Percentiles rank a stretch among this genome's conserved stretches.
Conservation (phyloP, 2,113 vertebrate genomes). For the Brienomyrus brachyistius region DNA sequence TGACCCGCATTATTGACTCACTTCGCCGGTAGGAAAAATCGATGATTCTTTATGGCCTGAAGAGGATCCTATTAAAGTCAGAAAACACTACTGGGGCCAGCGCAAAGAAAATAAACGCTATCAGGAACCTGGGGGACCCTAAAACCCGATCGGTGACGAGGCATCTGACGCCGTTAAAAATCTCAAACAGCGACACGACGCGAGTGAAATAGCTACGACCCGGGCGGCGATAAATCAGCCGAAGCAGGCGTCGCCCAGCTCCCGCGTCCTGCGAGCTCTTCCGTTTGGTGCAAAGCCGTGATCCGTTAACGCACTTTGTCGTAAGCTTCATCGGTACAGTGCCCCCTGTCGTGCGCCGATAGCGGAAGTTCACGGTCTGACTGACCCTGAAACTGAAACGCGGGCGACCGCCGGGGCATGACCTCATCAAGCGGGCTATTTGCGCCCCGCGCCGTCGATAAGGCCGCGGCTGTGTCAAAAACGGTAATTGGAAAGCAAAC, state of each 20-base stretch:
- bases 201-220: background rate
- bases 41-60: slow-evolving; percentile 10
- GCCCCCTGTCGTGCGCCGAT: background rate
- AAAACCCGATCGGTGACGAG: background rate
- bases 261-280: background rate
- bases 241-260: background rate
- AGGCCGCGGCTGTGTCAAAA: background rate
- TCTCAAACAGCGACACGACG: background rate
- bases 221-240: background rate
- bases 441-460: background rate
- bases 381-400: background rate
- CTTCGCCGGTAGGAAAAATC: slow-evolving; percentile 40
- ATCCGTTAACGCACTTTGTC: background rate
- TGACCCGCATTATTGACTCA: slow-evolving; percentile 70
- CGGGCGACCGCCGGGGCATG: background rate
- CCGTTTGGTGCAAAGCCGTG: background rate
- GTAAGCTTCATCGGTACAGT: background rate
- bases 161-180: background rate
- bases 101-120: slow-evolving; percentile 1
- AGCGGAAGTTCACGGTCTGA: background rate
- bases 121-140: background rate
- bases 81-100: slow-evolving; percentile 9
- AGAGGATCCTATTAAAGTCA: background rate
- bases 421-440: background rate
- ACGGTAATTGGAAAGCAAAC: background rate